Evolutionary conservation across 2,113 vertebrate genomes (phyloP).

Genomic region (Platichthys stellatus): DNA sequence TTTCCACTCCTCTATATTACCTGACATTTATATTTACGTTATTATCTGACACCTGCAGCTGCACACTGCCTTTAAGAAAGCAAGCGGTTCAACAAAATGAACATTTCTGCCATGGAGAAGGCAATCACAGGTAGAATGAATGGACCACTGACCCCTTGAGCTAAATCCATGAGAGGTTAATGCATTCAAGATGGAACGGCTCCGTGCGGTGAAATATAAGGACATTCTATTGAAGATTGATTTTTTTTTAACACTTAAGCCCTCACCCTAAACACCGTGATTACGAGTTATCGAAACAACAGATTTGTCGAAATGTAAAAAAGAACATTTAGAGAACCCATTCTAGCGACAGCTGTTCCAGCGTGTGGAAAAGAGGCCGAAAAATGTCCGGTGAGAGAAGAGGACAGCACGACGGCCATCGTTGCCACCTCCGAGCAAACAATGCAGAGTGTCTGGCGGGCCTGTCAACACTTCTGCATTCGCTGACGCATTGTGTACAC

Average conservation of each 20-base stretch:
- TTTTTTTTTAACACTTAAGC: not conserved
- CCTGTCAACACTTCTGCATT: not conserved
- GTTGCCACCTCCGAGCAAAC: not conserved
- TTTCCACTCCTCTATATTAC: constrained; percentile 30
- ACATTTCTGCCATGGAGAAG: constrained; percentile 40
- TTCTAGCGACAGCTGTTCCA: no score
- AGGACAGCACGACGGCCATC: not conserved
- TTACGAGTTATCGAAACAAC: no score
- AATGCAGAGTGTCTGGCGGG: not conserved
- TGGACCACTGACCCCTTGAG: constrained; percentile 52
- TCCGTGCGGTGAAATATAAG: not conserved
- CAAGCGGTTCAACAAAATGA: constrained; percentile 40
- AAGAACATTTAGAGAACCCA: no score
- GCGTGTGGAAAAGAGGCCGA: no score
- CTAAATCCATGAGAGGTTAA: constrained; percentile 65
- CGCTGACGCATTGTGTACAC: not conserved
- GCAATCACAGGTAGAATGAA: constrained; percentile 48
- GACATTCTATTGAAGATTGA: not conserved
- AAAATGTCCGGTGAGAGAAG: no score
- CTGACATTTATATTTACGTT: constrained; percentile 40
- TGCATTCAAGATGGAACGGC: constrained; percentile 52
- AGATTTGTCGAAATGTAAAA: no score
- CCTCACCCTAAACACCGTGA: not conserved
- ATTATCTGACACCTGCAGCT: constrained; percentile 55
- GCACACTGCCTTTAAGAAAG: constrained; percentile 27